phyloP scores from a whole-genome alignment of 2,888 invertebrate genomes.

The Invenusta paracnida region DNA sequence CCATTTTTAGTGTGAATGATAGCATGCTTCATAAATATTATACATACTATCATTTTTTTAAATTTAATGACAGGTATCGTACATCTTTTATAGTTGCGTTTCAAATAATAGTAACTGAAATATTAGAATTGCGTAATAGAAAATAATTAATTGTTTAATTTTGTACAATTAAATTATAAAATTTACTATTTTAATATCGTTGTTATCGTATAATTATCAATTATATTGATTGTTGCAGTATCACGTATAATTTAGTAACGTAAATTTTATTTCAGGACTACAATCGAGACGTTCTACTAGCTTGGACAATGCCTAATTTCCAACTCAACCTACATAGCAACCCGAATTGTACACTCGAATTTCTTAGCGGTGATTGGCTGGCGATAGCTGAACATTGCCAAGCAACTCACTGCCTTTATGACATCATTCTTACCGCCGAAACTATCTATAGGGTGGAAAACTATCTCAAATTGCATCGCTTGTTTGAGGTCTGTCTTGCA shows the following conservation, averaged over 20 bases:
- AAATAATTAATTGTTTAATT: no score
- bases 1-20: no score
- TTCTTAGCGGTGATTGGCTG: slow-evolving; percentile 74
- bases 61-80: no score
- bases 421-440: slow-evolving; percentile 82
- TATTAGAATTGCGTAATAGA: no score
- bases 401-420: slow-evolving; percentile 63
- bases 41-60: no score
- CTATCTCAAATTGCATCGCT: slow-evolving; percentile 71
- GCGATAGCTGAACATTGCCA: neutral
- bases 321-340: slow-evolving; percentile 64
- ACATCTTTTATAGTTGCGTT: no score
- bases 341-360: slow-evolving; percentile 50
- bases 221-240: no score
- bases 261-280: slow-evolving; percentile 78
- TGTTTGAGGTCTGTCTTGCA: slow-evolving; percentile 68
- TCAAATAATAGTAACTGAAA: no score
- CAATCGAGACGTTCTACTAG: slow-evolving; percentile 76
- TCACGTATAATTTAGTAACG: neutral
- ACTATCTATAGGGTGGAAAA: slow-evolving; percentile 78
- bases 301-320: slow-evolving; percentile 77
- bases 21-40: no score
- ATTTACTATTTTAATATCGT: no score
- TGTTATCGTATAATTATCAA: no score
- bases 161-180: no score